phyloP scores from a whole-genome alignment of 1,140 invertebrate species.

The Drosophila pseudoobscura region DNA sequence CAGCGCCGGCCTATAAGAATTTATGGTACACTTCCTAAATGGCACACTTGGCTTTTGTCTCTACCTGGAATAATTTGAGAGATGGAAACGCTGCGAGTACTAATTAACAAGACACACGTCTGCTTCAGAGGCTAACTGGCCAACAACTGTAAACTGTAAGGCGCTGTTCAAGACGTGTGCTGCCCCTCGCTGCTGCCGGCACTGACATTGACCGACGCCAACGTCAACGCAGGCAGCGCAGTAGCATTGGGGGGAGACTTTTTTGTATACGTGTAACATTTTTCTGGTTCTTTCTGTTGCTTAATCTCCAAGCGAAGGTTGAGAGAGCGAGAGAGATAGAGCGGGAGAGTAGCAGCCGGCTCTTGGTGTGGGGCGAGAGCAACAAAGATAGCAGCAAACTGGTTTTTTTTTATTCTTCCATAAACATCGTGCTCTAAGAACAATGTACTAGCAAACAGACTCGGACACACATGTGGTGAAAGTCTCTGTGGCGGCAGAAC shows the following conservation, averaged over 20 bases:
- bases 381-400: constrained; percentile 36
- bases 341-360: constrained; percentile 25
- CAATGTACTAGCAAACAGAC: background rate
- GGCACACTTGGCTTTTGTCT: constrained; percentile 18
- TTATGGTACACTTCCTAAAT: constrained; percentile 27
- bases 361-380: constrained; percentile 8
- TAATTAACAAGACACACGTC: constrained; percentile 47
- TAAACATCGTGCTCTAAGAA: too few species aligned
- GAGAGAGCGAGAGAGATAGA: constrained; percentile 12
- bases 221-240: constrained; percentile 12
- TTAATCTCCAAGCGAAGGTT: constrained; percentile 4
- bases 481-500: constrained; percentile 28
- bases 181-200: constrained; percentile 15
- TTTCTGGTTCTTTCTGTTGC: constrained; percentile 66
- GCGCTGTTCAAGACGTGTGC: constrained; percentile 3
- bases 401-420: constrained; percentile 37
- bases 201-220: constrained; percentile 65
- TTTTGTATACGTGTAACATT: constrained; percentile 78
- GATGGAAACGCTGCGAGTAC: constrained; percentile 2
- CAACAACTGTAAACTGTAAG: constrained; percentile 51
- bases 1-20: constrained; percentile 20
- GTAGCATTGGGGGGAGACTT: constrained; percentile 27
- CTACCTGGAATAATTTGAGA: constrained; percentile 14
- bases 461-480: constrained; percentile 46
- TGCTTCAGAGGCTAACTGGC: constrained; percentile 43